Percentiles rank a stretch among this genome's conserved stretches.
Evolutionary conservation across 2,113 vertebrate genomes (phyloP).

Genomic region (Donacobius atricapilla): DNA sequence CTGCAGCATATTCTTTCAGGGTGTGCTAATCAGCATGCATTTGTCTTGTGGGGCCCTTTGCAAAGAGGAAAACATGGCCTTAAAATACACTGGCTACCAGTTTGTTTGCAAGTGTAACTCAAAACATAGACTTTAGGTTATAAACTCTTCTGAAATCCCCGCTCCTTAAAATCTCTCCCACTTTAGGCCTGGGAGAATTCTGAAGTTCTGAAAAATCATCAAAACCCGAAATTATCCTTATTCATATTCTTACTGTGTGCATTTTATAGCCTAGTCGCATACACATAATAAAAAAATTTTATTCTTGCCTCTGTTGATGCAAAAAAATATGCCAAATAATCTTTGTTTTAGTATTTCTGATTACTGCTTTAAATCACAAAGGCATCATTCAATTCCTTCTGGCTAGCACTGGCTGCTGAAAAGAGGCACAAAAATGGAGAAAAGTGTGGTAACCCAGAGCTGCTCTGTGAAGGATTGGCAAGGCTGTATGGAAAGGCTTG

Average conservation of each 20-base stretch:
- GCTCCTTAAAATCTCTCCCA: background rate
- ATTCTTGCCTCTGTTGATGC: background rate
- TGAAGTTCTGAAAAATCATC: background rate
- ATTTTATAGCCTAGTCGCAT: background rate
- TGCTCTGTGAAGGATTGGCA: constrained; percentile 25
- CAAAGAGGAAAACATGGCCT: background rate
- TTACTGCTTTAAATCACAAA: constrained; percentile 16
- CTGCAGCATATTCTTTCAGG: background rate
- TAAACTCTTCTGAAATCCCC: background rate
- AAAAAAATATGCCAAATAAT: background rate
- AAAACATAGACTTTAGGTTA: background rate
- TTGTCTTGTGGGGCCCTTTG: background rate
- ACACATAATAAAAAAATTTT: background rate
- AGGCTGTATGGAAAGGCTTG: constrained; percentile 5
- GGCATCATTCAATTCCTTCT: background rate
- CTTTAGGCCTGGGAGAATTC: background rate
- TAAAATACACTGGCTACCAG: background rate
- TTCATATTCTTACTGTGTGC: background rate
- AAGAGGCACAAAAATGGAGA: background rate
- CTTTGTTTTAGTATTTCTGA: background rate
- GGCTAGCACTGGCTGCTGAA: background rate
- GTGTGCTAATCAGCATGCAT: background rate
- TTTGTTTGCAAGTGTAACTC: background rate
- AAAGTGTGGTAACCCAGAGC: background rate
- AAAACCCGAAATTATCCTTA: background rate